Base-by-base conservation (phyloP, 2,888 invertebrate genomes). In the Bibio marci region DNA sequence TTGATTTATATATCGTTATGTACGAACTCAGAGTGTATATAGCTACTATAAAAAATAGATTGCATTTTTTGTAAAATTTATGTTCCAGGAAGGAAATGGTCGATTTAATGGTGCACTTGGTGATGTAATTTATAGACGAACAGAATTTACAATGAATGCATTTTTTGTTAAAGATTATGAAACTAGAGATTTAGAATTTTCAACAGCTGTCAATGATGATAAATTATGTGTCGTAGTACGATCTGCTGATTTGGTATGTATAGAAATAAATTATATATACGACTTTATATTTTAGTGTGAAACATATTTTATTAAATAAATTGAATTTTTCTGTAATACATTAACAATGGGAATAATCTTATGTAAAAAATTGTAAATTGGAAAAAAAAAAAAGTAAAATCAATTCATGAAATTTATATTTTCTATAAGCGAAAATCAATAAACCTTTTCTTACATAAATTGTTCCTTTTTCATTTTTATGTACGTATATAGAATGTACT, bases 91-190 rank as follows among this genome's bases (percentile, higher is more conserved):
- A 31, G n/a, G 28, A 26, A 41, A 44, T 35, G 43, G 42, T 22
- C 41, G 38, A 4, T 45, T 44, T 33, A 42, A 41, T 31, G 46
- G 46, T 13, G 45, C 41, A n/a, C 39, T 47, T 4, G 47, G 47
- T 15, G 47, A 47, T 43, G 30, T 47, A 13, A 27, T 46, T 15
- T 41, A 43, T 27, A 39, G 38, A 30, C 27, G 42, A 18, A 44
- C 41, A 6, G 45, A 47, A 22, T 41, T 43, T 30, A 40, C 40
- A 11, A 35, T 44, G 35, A 44, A 44, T 33, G 44, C 41, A 34
- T 44, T 36, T 30, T 47, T 47, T 32, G 14, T 47, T 5, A 47
- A 46, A 38, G 47, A 47, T 38, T 47, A 47, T 35, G 45, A 45
- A 33, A 45, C 43, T 11, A 30, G 40, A 19, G 32, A 39, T 13